Percentiles rank a stretch among this genome's conserved stretches.
Conservation (phyloP, 2,888 invertebrate genomes). For the Leptopilina myrica region DNA sequence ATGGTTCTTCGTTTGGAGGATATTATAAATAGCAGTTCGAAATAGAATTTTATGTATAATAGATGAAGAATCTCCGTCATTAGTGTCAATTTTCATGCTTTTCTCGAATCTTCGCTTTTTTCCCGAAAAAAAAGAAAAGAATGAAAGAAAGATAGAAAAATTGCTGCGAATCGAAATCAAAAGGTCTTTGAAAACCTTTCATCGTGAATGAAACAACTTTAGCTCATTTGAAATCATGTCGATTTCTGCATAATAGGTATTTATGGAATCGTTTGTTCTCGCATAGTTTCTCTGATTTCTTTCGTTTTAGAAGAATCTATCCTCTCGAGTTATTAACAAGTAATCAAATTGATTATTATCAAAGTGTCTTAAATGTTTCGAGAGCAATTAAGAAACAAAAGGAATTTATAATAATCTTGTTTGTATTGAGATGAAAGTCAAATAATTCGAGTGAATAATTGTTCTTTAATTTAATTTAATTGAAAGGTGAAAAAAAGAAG, state of each 20-base stretch:
- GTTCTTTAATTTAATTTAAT: no score
- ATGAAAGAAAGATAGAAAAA: not conserved
- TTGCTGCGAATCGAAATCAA: not conserved
- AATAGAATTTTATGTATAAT: slow-evolving; percentile 1
- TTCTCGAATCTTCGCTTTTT: not conserved
- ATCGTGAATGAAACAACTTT: not conserved
- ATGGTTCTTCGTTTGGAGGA: slow-evolving; percentile 78
- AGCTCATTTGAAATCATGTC: slow-evolving; percentile 14
- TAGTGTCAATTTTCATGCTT: slow-evolving; percentile 19
- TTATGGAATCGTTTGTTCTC: slow-evolving; percentile 10
- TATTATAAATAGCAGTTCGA: slow-evolving; percentile 49
- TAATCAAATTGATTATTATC: not conserved
- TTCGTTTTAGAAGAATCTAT: not conserved
- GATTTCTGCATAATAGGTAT: slow-evolving; percentile 22
- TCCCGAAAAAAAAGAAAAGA: not conserved
- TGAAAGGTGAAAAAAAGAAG: no score
- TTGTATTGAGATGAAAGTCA: no score
- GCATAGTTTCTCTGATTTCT: not conserved
- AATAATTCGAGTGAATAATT: no score
- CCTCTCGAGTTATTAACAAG: not conserved
- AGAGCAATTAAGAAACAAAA: no score
- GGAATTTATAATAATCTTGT: no score
- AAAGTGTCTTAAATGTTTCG: not conserved
- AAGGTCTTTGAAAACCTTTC: slow-evolving; percentile 17
- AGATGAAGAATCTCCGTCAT: not conserved